phyloP scores from a whole-genome alignment of 1,140 invertebrate species.

The Rhyzopertha dominica region DNA sequence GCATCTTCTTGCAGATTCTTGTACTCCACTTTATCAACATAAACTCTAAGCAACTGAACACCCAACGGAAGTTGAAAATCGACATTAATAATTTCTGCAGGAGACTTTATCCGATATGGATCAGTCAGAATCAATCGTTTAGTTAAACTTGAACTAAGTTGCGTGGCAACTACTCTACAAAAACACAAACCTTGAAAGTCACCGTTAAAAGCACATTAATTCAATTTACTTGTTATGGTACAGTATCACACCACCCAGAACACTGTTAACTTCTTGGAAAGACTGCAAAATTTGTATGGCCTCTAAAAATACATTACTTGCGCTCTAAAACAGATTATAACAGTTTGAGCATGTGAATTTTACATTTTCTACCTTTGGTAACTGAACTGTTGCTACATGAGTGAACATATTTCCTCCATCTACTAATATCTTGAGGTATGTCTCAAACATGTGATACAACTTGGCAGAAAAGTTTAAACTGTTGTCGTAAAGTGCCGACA shows the following conservation, averaged over 20 bases:
- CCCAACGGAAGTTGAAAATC: slow-evolving; percentile 69
- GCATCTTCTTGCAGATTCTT: slow-evolving; percentile 49
- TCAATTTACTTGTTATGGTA: slow-evolving; percentile 61
- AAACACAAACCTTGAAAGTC: slow-evolving; percentile 17
- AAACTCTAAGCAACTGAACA: slow-evolving; percentile 72
- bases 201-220: not conserved
- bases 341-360: slow-evolving; percentile 14
- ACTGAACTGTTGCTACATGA: slow-evolving; percentile 65
- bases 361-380: slow-evolving; percentile 62
- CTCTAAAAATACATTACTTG: slow-evolving; percentile 73
- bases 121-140: slow-evolving; percentile 74
- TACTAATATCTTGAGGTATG: slow-evolving; percentile 74
- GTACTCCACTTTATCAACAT: slow-evolving; percentile 60
- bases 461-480: slow-evolving; percentile 65
- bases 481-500: slow-evolving; percentile 56
- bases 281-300: slow-evolving; percentile 74
- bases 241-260: slow-evolving; percentile 70
- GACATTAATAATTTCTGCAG: slow-evolving; percentile 58
- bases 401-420: slow-evolving; percentile 73
- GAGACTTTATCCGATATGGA: slow-evolving; percentile 73
- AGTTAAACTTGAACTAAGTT: slow-evolving; percentile 66
- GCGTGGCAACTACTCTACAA: slow-evolving; percentile 71
- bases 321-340: slow-evolving; percentile 56
- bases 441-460: slow-evolving; percentile 77
- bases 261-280: slow-evolving; percentile 65